Percentiles rank a stretch among this genome's conserved stretches.
Evolutionary conservation across 2,797 vertebrate species (phyloP).

Genomic region (Mormyrops attenuatus): DNA sequence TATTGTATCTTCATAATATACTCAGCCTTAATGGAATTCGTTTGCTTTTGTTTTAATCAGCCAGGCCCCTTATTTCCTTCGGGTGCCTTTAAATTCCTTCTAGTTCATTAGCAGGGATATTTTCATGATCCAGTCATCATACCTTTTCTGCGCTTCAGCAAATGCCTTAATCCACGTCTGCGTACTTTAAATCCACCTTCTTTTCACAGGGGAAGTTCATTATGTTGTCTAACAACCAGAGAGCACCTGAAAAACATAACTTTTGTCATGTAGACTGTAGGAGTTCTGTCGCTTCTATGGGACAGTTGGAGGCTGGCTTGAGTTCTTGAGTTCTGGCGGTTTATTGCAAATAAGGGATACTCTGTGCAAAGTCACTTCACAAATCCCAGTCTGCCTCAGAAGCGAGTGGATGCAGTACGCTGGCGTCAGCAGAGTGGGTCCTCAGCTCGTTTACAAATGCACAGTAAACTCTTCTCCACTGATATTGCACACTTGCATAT

Average conservation of each 20-base stretch:
- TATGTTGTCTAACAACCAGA: slow-evolving; percentile 38
- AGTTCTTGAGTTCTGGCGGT: neutral
- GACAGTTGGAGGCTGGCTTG: neutral
- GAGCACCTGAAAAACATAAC: slow-evolving; percentile 55
- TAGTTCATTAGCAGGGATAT: slow-evolving; percentile 59
- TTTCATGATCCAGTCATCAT: slow-evolving; percentile 57
- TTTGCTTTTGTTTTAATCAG: slow-evolving; percentile 35
- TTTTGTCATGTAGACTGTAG: slow-evolving; percentile 44
- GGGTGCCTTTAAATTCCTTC: slow-evolving; percentile 36
- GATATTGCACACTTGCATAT: neutral
- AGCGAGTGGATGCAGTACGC: neutral
- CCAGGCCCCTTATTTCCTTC: slow-evolving; percentile 37
- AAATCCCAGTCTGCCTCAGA: neutral
- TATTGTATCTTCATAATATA: neutral
- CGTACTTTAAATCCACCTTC: slow-evolving; percentile 47
- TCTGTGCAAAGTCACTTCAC: neutral
- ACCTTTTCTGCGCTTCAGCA: slow-evolving; percentile 49
- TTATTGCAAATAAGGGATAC: neutral
- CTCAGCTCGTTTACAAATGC: neutral
- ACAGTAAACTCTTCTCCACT: neutral
- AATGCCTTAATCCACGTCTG: slow-evolving; percentile 39
- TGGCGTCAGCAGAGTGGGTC: neutral
- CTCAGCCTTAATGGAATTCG: neutral
- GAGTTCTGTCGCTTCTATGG: slow-evolving; percentile 39
- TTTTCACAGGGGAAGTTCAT: slow-evolving; percentile 39